Evolutionary conservation across 2,888 invertebrate species (phyloP).

Genomic region (Pegoplata infirma): DNA sequence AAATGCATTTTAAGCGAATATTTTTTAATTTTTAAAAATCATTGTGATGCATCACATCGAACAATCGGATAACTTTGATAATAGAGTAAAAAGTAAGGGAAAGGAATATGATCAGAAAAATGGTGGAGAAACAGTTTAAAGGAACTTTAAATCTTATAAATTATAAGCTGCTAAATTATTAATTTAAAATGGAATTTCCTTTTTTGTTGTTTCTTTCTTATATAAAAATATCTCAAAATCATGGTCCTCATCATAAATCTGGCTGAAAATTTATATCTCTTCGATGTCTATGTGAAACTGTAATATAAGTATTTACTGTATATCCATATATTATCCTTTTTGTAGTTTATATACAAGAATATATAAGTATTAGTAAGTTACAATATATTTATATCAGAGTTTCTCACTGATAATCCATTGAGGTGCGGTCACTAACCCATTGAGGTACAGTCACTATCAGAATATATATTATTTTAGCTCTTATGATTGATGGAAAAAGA

Average conservation of each 20-base stretch:
- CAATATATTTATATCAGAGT: background rate
- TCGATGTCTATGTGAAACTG: slow-evolving; percentile 15
- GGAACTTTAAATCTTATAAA: background rate
- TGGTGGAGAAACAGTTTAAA: background rate
- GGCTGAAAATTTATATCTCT: background rate
- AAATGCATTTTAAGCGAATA: background rate
- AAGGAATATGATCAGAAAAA: background rate
- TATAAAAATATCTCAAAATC: background rate
- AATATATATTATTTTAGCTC: too few species aligned
- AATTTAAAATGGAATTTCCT: background rate
- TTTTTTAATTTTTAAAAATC: background rate
- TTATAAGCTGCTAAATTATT: too few species aligned
- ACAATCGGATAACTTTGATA: background rate
- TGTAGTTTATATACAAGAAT: slow-evolving; percentile 32
- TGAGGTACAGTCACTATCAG: too few species aligned
- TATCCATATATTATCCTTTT: slow-evolving; percentile 55
- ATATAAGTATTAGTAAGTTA: background rate
- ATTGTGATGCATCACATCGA: background rate
- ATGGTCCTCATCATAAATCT: slow-evolving; percentile 40
- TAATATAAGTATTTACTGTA: slow-evolving; percentile 40
- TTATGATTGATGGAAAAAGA: too few species aligned
- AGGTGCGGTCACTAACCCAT: too few species aligned
- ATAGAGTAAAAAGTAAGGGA: slow-evolving; percentile 7
- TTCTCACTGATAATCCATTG: background rate
- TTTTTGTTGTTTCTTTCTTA: background rate